Evolutionary conservation across 1,140 invertebrate genomes (phyloP).

Genomic region (Lepidurus packardi): DNA sequence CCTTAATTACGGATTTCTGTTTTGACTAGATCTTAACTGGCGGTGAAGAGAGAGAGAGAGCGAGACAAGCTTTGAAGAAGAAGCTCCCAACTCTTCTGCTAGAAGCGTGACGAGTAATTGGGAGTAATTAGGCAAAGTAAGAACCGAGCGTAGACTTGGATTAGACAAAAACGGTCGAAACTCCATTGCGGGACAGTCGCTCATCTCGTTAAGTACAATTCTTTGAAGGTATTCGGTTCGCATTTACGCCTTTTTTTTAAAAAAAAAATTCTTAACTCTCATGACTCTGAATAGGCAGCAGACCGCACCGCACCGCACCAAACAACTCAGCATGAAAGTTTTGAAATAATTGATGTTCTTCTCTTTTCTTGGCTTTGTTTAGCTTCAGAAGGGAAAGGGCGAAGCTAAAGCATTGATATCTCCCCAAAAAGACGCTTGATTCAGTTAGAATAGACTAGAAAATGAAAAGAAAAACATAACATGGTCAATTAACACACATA

Average conservation of each 20-base stretch:
- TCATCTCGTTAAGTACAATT: neutral
- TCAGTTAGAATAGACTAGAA: neutral
- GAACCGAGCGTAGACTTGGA: neutral
- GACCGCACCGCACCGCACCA: neutral
- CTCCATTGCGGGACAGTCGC: no score
- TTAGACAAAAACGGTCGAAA: no score
- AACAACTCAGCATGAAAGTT: neutral
- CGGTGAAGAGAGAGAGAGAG: neutral
- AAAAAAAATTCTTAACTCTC: neutral
- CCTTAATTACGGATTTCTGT: slow-evolving; percentile 4
- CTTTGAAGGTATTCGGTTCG: neutral
- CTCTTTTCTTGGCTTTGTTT: neutral
- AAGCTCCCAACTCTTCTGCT: neutral
- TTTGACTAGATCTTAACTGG: neutral
- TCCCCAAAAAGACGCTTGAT: neutral
- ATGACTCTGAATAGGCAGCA: neutral
- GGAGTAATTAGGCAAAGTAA: slow-evolving; percentile 19
- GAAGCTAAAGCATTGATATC: neutral
- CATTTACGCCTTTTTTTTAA: neutral
- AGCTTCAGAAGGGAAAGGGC: neutral
- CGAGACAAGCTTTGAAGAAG: neutral
- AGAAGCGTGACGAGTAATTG: neutral
- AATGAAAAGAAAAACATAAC: neutral
- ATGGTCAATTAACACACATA: neutral
- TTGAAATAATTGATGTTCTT: neutral